phyloP scores from a whole-genome alignment of 1,140 invertebrate genomes.

The Popillia japonica region DNA sequence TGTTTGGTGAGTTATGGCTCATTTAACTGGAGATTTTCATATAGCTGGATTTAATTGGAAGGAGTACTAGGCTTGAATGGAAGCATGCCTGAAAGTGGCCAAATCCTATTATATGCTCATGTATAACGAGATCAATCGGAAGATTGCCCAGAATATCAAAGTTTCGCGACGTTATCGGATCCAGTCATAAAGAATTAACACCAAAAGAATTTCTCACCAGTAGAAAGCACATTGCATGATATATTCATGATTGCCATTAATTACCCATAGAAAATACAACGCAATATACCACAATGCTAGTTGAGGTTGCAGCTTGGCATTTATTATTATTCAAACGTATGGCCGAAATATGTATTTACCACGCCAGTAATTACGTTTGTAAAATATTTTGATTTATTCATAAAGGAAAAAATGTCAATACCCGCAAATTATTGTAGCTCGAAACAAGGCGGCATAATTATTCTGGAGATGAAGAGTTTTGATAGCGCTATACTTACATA shows the following conservation, averaged over 20 bases:
- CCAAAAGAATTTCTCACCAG: neutral
- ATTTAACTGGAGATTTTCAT: no score
- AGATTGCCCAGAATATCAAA: no score
- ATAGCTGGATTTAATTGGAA: no score
- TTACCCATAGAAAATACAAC: conserved; percentile 14
- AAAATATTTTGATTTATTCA: conserved; percentile 28
- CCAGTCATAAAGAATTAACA: neutral
- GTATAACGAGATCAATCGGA: no score
- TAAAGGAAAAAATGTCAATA: conserved; percentile 29
- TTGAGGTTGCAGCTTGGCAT: conserved; percentile 3
- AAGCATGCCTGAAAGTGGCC: no score
- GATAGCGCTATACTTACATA: neutral
- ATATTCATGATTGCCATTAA: conserved; percentile 14
- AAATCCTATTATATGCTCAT: no score
- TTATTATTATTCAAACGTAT: conserved; percentile 22
- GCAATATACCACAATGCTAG: neutral
- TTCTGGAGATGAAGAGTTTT: conserved; percentile 9
- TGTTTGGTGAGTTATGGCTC: no score
- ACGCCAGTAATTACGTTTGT: neutral
- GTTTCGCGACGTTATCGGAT: neutral
- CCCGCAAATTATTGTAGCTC: conserved; percentile 12
- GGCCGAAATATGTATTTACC: conserved; percentile 19
- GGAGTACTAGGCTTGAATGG: no score
- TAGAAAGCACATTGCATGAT: conserved; percentile 14
- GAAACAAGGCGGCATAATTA: conserved; percentile 2